These are phyloP conservation scores for Platichthys flesus DNA, from an alignment of 2,113 vertebrate species.

Conservation along the genomic window DNA sequence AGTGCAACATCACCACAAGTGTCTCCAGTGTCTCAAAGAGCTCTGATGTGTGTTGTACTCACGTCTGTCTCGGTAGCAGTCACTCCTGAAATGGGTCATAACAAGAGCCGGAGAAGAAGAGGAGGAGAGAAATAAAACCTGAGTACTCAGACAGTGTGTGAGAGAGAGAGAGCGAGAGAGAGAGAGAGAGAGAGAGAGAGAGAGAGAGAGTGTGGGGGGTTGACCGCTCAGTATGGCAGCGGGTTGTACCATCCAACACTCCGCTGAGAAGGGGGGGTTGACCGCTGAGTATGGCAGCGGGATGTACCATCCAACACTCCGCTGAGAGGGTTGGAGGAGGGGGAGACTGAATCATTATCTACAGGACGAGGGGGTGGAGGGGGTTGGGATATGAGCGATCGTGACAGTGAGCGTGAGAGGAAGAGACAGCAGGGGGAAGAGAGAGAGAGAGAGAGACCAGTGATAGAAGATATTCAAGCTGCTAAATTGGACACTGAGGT, in stretches of 20 bases:
- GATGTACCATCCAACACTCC: conserved; percentile 51
- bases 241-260: conserved; percentile 56
- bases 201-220: conserved; percentile 7
- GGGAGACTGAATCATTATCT: conserved; percentile 2
- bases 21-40: neutral
- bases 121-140: conserved; percentile 3
- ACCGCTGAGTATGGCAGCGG: conserved; percentile 41
- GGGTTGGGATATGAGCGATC: neutral
- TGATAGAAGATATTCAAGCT: neutral
- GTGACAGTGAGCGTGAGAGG: neutral
- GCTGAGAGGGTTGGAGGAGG: conserved; percentile 35
- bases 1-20: too few species aligned
- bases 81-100: conserved; percentile 63
- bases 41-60: conserved; percentile 40
- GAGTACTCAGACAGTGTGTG: conserved; percentile 10
- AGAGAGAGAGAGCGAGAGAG: neutral
- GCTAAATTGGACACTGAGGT: neutral
- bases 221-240: conserved; percentile 37
- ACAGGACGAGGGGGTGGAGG: neutral
- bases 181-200: conserved; percentile 5
- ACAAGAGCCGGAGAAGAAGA: conserved; percentile 23
- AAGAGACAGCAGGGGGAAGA: neutral
- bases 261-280: conserved; percentile 28
- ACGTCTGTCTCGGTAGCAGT: conserved; percentile 51
- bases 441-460: neutral